phyloP scores from a whole-genome alignment of 1,140 invertebrate species.

The Odontomachus brunneus region DNA sequence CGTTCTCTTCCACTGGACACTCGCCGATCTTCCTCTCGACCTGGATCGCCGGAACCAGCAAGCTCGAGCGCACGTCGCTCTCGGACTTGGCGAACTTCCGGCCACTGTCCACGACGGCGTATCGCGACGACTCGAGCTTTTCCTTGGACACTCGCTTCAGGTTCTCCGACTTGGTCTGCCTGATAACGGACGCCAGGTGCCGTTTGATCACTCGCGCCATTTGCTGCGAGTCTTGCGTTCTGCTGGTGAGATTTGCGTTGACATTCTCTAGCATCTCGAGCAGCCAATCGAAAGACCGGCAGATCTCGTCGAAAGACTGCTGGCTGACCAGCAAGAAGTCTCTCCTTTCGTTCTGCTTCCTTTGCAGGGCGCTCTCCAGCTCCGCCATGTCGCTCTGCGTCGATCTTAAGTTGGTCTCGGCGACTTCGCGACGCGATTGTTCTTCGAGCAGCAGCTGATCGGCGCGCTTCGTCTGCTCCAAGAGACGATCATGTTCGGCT shows the following conservation, averaged over 20 bases:
- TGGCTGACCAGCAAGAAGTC: conserved; percentile 80
- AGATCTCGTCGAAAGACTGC: conserved; percentile 80
- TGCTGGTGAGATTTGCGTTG: conserved; percentile 41
- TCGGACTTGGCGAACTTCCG: conserved; percentile 80
- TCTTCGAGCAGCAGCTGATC: conserved; percentile 76
- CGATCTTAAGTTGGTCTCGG: conserved; percentile 76
- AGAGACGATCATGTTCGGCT: conserved; percentile 67
- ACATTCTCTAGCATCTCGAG: conserved; percentile 76
- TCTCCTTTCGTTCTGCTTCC: conserved; percentile 76
- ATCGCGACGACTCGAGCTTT: not conserved
- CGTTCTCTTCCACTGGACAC: not conserved
- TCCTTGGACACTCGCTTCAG: conserved; percentile 64
- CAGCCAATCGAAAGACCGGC: conserved; percentile 76
- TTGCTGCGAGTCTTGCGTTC: not conserved
- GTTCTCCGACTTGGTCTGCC: conserved; percentile 82
- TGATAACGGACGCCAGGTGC: conserved; percentile 73
- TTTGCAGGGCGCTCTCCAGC: conserved; percentile 75
- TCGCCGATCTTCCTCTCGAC: conserved; percentile 55
- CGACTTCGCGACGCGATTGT: conserved; percentile 72
- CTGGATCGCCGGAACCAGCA: conserved; percentile 47
- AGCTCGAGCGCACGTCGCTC: conserved; percentile 72
- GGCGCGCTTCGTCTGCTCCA: conserved; percentile 59
- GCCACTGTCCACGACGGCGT: conserved; percentile 39
- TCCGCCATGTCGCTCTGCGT: conserved; percentile 73
- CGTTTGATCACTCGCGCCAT: conserved; percentile 66